Evolutionary conservation across 2,888 invertebrate genomes (phyloP).

Genomic region (Cacoxenus indagator): DNA sequence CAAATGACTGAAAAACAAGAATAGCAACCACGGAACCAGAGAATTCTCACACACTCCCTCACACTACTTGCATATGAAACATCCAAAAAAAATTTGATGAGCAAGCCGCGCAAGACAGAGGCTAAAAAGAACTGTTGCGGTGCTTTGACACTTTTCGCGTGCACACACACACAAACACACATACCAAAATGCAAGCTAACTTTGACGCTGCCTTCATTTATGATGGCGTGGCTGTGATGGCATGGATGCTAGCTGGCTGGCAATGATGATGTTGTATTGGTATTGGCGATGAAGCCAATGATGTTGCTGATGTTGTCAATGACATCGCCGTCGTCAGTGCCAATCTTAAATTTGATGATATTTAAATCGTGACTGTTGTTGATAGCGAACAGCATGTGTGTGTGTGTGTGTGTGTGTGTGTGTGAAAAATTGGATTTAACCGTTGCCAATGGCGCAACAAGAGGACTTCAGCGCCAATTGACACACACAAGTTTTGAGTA

Average conservation of each 20-base stretch:
- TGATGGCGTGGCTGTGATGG: neutral
- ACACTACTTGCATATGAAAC: neutral
- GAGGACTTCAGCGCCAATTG: neutral
- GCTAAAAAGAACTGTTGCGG: neutral
- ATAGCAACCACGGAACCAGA: too few species aligned
- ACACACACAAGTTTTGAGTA: conserved; percentile 3
- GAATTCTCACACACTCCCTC: neutral
- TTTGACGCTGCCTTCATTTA: neutral
- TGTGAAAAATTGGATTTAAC: conserved; percentile 14
- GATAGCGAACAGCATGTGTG: neutral
- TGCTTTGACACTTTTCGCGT: neutral
- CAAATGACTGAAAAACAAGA: neutral
- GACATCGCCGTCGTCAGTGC: neutral
- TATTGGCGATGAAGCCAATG: neutral
- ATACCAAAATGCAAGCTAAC: conserved; percentile 6
- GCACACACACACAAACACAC: too few species aligned
- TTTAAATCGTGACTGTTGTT: too few species aligned
- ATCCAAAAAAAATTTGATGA: neutral
- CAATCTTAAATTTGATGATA: too few species aligned
- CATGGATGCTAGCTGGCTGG: neutral
- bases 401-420: neutral
- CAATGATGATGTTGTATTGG: neutral
- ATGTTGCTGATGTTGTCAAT: neutral
- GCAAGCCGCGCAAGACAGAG: neutral
- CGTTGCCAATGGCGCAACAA: neutral